These are phyloP conservation scores for Amphimedon queenslandica DNA, from an alignment of 37 sponge, comb jelly and placozoan genomes.

Conservation along the genomic window DNA sequence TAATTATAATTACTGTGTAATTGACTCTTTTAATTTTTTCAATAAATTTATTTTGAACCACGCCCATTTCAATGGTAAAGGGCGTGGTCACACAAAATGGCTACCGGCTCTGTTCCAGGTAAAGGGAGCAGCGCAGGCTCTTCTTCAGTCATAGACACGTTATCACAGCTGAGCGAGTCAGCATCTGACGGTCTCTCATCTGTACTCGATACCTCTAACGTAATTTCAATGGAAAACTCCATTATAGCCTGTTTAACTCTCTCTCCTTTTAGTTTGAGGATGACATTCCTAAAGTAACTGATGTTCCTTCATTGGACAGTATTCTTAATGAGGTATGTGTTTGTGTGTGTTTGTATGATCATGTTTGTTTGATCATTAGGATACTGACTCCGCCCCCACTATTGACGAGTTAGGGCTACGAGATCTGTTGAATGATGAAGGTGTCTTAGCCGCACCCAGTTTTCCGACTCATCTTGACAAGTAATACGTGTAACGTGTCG, in stretches of 20 bases:
- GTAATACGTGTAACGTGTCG: too few species aligned
- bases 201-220: constrained; percentile 14
- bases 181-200: constrained; percentile 16
- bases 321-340: constrained; percentile 62
- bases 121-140: too few species aligned
- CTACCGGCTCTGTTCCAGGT: too few species aligned
- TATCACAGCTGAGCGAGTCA: constrained; percentile 17
- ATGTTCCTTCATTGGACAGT: constrained; percentile 75
- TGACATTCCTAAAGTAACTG: constrained; percentile 70
- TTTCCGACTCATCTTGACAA: too few species aligned
- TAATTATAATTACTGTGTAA: too few species aligned
- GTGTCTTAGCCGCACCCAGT: background rate
- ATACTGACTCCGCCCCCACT: constrained; percentile 12
- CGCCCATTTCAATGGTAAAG: too few species aligned
- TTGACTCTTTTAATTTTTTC: too few species aligned
- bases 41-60: too few species aligned
- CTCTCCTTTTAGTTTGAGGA: too few species aligned
- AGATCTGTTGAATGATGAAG: constrained; percentile 13
- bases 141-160: too few species aligned
- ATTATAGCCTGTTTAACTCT: too few species aligned
- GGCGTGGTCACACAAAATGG: background rate
- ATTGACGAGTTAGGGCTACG: constrained; percentile 33
- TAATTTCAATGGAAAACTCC: too few species aligned
- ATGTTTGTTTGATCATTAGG: background rate
- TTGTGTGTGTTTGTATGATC: background rate